Percentiles rank a stretch among this genome's conserved stretches.
Conservation (phyloP, 2,888 invertebrate genomes). For the Troglohyphantes excavatus region DNA sequence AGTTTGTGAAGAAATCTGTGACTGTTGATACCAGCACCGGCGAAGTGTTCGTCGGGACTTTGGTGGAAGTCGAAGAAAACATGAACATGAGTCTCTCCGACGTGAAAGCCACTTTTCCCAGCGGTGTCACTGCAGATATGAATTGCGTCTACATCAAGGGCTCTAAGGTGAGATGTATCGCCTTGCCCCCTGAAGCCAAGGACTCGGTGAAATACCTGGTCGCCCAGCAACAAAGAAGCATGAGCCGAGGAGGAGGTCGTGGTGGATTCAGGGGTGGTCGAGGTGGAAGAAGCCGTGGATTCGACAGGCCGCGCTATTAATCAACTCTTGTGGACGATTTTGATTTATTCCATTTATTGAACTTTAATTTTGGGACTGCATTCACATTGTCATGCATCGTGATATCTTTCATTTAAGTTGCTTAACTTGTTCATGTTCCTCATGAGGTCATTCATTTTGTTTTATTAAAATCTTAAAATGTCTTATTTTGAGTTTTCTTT, state of each 20-base stretch:
- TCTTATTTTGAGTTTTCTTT: no score
- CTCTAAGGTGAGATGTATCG: not conserved
- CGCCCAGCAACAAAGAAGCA: not conserved
- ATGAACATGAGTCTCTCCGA: not conserved
- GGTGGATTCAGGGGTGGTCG: not conserved
- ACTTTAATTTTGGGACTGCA: no score
- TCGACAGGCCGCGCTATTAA: not conserved
- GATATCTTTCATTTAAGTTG: no score
- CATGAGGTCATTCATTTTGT: no score
- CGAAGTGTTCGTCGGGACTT: not conserved
- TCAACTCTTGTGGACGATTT: no score
- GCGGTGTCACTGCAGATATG: not conserved
- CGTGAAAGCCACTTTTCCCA: not conserved
- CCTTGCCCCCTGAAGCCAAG: not conserved
- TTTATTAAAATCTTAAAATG: no score
- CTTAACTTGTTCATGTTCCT: no score
- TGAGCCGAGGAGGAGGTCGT: not conserved
- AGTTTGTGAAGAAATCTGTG: not conserved
- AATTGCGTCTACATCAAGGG: not conserved
- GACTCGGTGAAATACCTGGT: not conserved
- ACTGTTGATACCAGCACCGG: not conserved
- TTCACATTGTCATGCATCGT: no score
- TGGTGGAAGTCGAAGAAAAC: not conserved
- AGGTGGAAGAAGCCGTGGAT: not conserved
- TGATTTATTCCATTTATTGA: no score